Evolutionary conservation across 2,113 vertebrate species (phyloP), one percentile per base, ranked within the genome.

Genomic region (Oreotrochilus melanogaster): DNA sequence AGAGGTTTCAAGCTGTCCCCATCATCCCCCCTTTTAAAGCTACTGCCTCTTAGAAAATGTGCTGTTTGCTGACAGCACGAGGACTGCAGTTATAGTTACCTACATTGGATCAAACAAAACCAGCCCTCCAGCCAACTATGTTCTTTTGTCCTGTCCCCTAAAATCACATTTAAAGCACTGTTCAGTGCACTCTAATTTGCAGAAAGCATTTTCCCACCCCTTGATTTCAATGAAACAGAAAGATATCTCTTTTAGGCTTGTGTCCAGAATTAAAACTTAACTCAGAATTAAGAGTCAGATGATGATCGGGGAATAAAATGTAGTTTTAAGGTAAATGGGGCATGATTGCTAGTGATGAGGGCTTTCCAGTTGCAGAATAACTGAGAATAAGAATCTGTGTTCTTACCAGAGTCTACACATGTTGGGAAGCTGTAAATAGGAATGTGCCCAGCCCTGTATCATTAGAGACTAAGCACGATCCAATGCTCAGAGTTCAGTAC

Each of bases 151-250:
- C 18, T 61, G 13, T 18, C 14, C 47, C 14, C 8, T 73, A 28
- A n/a, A 2, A 79, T 14, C 11, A 28, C 6, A 22, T 85, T 69
- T 69, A 76, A 85, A 78, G 11, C 28, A 37, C 5, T 39, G 4
- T 71, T 51, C 64, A 66, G 13, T 33, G 18, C 18, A 43, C 33
- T 58, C 9, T 61, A 11, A 47, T 35, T 11, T 62, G 33, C 11
- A 67, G 61, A 67, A 76, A 81, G 8, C 3, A 30, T 70, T 24
- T 4, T 0, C 5, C 4, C 0, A 11, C 22, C 1, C 6, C 3
- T 9, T 1, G 1, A 0, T 61, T 82, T 75, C 86, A 83, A 66
- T 54, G 9, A 88, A 82, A 70, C 7, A 1, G 1, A 74, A 86
- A 75, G 19, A 16, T 1, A 10, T 12, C 3, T 70, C 39, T 78